These are phyloP conservation scores for Nomada ruficornis DNA, from an alignment of 2,888 invertebrate species.

Conservation along the genomic window DNA sequence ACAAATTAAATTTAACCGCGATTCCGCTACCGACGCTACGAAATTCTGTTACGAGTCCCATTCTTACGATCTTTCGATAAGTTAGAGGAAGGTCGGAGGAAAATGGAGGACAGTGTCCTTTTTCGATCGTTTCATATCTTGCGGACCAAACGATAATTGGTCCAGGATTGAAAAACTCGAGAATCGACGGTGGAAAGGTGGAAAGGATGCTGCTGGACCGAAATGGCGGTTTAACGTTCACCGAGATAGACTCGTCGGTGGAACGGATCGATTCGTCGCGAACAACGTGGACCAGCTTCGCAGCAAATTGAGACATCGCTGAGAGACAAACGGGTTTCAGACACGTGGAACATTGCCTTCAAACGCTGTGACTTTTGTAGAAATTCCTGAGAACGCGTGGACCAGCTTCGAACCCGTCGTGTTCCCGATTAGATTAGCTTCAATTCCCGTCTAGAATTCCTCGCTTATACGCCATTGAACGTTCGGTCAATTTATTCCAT, in stretches of 20 bases:
- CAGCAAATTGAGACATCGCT: conserved; percentile 46
- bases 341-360: conserved; percentile 21
- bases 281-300: conserved; percentile 2
- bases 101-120: too few relatives aligned
- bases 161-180: conserved; percentile 4
- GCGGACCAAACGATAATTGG: too few relatives aligned
- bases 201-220: neutral
- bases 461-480: too few relatives aligned
- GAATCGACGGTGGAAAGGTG: neutral
- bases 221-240: neutral
- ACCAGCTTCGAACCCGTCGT: neutral
- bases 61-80: neutral
- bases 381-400: conserved; percentile 7
- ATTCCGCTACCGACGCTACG: neutral
- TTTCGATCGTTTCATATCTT: too few relatives aligned
- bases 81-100: too few relatives aligned
- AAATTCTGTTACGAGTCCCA: conserved; percentile 40
- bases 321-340: conserved; percentile 25
- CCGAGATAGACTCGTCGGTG: conserved; percentile 1
- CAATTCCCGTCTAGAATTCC: too few relatives aligned
- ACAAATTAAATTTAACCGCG: conserved; percentile 3
- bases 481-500: too few relatives aligned
- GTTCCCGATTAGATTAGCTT: neutral
- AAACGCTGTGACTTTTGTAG: neutral
- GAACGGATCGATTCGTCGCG: conserved; percentile 45